Evolutionary conservation across 1,140 invertebrate genomes (phyloP).

Genomic region (Latrodectus geometricus): DNA sequence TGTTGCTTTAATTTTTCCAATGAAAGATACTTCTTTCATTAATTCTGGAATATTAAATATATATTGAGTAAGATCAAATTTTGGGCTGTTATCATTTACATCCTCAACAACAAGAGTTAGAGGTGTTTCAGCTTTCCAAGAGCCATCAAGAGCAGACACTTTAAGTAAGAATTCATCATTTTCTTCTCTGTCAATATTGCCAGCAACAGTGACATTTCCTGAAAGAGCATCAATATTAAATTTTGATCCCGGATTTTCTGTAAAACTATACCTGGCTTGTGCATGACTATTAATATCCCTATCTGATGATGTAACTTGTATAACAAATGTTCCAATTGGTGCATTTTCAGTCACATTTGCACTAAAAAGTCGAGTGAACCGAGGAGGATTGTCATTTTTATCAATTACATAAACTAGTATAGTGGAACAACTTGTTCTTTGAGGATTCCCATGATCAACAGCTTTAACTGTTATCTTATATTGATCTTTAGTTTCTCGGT

Average conservation of each 20-base stretch:
- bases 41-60: conserved; percentile 91
- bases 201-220: conserved; percentile 92
- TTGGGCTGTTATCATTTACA: conserved; percentile 93
- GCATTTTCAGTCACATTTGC: conserved; percentile 96
- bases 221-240: conserved; percentile 88
- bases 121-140: conserved; percentile 88
- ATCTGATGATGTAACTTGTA: conserved; percentile 91
- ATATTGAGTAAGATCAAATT: conserved; percentile 88
- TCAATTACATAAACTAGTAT: conserved; percentile 87
- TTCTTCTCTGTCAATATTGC: conserved; percentile 85
- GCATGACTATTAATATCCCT: conserved; percentile 87
- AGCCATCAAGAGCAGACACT: conserved; percentile 86
- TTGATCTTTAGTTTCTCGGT: conserved; percentile 85
- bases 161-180: conserved; percentile 92
- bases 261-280: conserved; percentile 88
- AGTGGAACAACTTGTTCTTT: conserved; percentile 84
- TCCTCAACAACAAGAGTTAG: conserved; percentile 93
- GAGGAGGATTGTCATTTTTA: conserved; percentile 94
- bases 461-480: conserved; percentile 90
- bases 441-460: conserved; percentile 85
- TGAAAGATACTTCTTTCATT: conserved; percentile 81
- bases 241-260: conserved; percentile 87
- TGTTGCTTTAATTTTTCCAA: conserved; percentile 87
- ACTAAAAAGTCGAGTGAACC: conserved; percentile 91
- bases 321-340: conserved; percentile 90